A percentile compares a stretch with the other conserved stretches of the same genome.
phyloP scores from a whole-genome alignment of 2,113 vertebrate species.

The Nannobrachium achirus region DNA sequence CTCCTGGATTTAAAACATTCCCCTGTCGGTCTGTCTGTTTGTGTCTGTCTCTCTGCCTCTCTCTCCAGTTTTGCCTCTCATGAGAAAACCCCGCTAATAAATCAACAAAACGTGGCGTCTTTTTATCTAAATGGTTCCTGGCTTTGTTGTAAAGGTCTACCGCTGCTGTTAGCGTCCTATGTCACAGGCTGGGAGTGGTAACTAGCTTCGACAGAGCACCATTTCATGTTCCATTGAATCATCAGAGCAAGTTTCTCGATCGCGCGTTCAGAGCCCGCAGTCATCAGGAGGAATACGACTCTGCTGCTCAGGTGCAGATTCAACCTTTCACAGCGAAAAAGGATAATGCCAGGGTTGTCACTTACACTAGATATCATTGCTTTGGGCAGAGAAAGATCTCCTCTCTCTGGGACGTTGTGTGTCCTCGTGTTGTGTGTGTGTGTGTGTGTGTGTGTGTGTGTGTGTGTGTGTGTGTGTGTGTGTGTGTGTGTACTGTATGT shows the following conservation, averaged over 20 bases:
- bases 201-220: slow-evolving; percentile 43
- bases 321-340: slow-evolving; percentile 63
- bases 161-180: slow-evolving; percentile 5
- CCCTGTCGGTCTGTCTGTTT: neutral
- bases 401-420: neutral
- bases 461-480: neutral
- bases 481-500: slow-evolving; percentile 32
- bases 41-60: neutral
- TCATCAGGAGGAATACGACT: slow-evolving; percentile 6
- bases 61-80: slow-evolving; percentile 7
- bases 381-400: slow-evolving; percentile 46
- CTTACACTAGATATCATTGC: slow-evolving; percentile 53
- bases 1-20: slow-evolving; percentile 7
- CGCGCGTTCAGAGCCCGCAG: too few species aligned
- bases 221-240: slow-evolving; percentile 42
- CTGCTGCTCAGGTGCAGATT: slow-evolving; percentile 45
- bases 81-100: slow-evolving; percentile 1
- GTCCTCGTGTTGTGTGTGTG: neutral
- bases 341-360: slow-evolving; percentile 73
- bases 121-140: slow-evolving; percentile 9
- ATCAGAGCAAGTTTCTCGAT: slow-evolving; percentile 3
- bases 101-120: slow-evolving; percentile 2
- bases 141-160: slow-evolving; percentile 23
- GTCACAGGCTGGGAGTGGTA: slow-evolving; percentile 24
- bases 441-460: neutral